A percentile compares a stretch with the other conserved stretches of the same genome.
Conservation (phyloP, 2,797 vertebrate species). For the Sitta carolinensis region DNA sequence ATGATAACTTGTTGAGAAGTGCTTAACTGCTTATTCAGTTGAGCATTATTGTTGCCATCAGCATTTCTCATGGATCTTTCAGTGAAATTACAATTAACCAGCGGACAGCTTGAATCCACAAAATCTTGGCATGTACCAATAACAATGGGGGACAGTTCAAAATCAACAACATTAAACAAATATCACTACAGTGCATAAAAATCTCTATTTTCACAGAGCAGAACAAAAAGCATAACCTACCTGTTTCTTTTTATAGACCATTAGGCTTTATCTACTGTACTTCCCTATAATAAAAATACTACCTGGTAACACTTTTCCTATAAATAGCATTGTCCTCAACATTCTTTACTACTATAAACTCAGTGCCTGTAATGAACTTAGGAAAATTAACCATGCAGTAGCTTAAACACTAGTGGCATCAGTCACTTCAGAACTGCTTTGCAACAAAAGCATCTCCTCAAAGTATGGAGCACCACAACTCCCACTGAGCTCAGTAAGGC, state of each 20-base stretch:
- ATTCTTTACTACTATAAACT: not conserved
- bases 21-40: not conserved
- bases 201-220: not conserved
- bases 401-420: not conserved
- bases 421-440: not conserved
- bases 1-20: not conserved
- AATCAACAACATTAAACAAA: not conserved
- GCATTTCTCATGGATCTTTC: slow-evolving; percentile 13
- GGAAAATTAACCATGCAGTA: not conserved
- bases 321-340: not conserved
- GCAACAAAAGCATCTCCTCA: not conserved
- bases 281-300: not conserved
- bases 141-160: not conserved
- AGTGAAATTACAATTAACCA: slow-evolving; percentile 24
- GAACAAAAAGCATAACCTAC: not conserved
- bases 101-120: not conserved
- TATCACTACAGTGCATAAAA: not conserved
- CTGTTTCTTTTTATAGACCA: not conserved
- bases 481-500: not conserved
- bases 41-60: not conserved
- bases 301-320: not conserved
- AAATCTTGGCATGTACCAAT: not conserved
- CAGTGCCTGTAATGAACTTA: not conserved
- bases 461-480: not conserved
- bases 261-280: not conserved